Evolutionary conservation across 2,888 invertebrate genomes (phyloP).

Genomic region (Asteroscopus sphinx): DNA sequence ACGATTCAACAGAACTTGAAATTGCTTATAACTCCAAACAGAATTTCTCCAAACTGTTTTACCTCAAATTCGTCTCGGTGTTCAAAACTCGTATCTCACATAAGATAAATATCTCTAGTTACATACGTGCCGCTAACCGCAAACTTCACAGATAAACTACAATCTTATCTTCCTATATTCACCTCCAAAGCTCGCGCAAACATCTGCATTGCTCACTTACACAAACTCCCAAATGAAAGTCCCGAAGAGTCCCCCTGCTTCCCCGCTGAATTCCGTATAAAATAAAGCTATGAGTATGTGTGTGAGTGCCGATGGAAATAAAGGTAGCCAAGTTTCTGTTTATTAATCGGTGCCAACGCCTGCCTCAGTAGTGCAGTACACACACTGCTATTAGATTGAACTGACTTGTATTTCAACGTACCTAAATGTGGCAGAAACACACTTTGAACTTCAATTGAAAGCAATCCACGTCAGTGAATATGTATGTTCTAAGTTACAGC

Average conservation of each 20-base stretch:
- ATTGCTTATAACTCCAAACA: slow-evolving; percentile 16
- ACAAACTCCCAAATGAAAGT: not conserved
- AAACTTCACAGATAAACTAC: not conserved
- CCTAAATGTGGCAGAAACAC: not conserved
- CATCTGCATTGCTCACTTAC: not conserved
- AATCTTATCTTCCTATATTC: not conserved
- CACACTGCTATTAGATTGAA: slow-evolving; percentile 1
- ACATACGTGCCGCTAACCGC: slow-evolving; percentile 1
- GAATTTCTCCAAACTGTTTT: slow-evolving; percentile 2
- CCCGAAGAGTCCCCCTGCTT: not conserved
- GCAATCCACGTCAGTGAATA: not conserved
- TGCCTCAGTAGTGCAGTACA: not conserved
- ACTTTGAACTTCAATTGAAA: slow-evolving; percentile 15
- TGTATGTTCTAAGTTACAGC: not conserved
- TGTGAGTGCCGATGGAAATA: not conserved
- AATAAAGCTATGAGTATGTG: not conserved
- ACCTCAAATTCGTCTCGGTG: slow-evolving; percentile 9
- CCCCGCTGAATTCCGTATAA: not conserved
- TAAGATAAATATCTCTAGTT: slow-evolving; percentile 19
- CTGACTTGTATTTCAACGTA: slow-evolving; percentile 5
- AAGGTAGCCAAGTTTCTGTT: not conserved
- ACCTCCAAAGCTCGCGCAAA: not conserved
- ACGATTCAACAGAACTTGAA: slow-evolving; percentile 3
- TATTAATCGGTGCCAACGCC: not conserved
- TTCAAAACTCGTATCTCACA: slow-evolving; percentile 26